Percentiles rank a stretch among this genome's conserved stretches.
Evolutionary conservation across 1,140 invertebrate genomes (phyloP).

Genomic region (Pseudachorutes palmiensis): DNA sequence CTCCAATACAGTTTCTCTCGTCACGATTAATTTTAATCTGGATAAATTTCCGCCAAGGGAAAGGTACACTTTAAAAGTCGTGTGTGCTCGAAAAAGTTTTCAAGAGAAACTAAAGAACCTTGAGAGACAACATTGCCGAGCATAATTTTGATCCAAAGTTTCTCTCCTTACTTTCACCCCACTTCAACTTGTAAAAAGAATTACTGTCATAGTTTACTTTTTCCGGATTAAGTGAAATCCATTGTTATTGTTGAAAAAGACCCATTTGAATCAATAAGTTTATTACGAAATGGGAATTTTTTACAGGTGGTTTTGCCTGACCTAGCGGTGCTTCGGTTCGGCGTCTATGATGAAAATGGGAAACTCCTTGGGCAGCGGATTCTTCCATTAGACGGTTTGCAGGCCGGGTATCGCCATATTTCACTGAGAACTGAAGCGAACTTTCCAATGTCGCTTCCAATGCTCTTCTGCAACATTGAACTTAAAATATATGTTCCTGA

Average conservation of each 20-base stretch:
- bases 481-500: slow-evolving; percentile 99
- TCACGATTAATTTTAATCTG: too few relatives aligned
- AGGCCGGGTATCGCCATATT: slow-evolving; percentile 95
- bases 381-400: slow-evolving; percentile 91
- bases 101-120: too few relatives aligned
- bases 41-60: too few relatives aligned
- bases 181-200: too few relatives aligned
- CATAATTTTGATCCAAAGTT: too few relatives aligned
- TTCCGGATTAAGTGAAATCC: too few relatives aligned
- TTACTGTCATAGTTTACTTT: too few relatives aligned
- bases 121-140: too few relatives aligned
- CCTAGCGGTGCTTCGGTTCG: slow-evolving; percentile 91
- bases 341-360: slow-evolving; percentile 97
- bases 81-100: too few relatives aligned
- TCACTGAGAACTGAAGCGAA: slow-evolving; percentile 96
- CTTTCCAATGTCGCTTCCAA: slow-evolving; percentile 96
- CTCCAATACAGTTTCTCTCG: not conserved
- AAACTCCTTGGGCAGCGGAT: slow-evolving; percentile 96
- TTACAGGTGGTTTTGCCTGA: slow-evolving; percentile 87
- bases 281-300: not conserved
- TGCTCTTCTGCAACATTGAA: slow-evolving; percentile 98
- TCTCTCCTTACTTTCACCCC: too few relatives aligned
- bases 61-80: too few relatives aligned
- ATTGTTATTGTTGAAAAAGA: too few relatives aligned
- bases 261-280: not conserved